These are phyloP conservation scores for Petrocephalus sullivani DNA, from an alignment of 2,797 vertebrate species.

Conservation along the genomic window DNA sequence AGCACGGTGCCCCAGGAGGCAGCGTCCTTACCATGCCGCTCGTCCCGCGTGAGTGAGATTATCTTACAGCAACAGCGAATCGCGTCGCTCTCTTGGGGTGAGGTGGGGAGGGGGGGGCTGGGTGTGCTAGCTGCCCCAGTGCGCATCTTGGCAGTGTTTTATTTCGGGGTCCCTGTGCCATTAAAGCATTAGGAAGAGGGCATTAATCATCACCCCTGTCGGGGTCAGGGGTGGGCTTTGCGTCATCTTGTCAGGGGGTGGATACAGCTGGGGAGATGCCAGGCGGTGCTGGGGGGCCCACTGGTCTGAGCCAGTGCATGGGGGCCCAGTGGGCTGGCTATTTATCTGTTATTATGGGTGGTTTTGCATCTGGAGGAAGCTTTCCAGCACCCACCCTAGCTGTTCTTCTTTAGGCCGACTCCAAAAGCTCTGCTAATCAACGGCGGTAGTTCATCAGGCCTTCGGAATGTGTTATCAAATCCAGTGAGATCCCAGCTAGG, in stretches of 20 bases:
- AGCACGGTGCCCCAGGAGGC: constrained; percentile 48
- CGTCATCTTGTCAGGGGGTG: not conserved
- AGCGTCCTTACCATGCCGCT: constrained; percentile 41
- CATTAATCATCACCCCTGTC: not conserved
- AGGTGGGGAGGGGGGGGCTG: not conserved
- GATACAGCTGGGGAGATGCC: not conserved
- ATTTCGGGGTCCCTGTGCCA: not conserved
- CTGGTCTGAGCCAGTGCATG: not conserved
- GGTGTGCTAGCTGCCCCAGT: not conserved
- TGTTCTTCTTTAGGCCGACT: not conserved
- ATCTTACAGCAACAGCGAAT: constrained; percentile 18
- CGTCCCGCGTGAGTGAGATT: constrained; percentile 40
- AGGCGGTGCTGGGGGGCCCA: not conserved
- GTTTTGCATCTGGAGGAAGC: not conserved
- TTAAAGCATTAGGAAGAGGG: constrained; percentile 2
- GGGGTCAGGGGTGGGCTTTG: not conserved
- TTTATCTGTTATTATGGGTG: not conserved
- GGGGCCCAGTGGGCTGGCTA: not conserved
- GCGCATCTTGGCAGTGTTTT: not conserved
- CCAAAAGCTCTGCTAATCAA: not conserved
- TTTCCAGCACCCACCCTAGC: not conserved
- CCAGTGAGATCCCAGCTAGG: not conserved
- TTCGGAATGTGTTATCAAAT: not conserved
- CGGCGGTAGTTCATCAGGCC: not conserved
- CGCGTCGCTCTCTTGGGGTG: not conserved